Evolutionary conservation across 2,888 invertebrate genomes (phyloP).

Genomic region (Meandrusa payeni): DNA sequence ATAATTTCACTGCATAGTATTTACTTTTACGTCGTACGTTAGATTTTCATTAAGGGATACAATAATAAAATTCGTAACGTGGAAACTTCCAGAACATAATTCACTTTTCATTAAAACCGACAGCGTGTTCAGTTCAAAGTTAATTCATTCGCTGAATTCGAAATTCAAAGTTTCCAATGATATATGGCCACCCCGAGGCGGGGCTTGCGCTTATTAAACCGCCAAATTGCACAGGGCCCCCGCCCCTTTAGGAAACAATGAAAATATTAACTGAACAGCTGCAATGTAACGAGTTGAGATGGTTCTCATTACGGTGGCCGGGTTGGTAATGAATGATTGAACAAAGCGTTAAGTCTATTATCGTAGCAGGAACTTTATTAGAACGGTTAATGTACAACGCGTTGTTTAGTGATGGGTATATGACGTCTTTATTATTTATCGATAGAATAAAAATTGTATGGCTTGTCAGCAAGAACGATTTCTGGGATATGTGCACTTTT

Average conservation of each 20-base stretch:
- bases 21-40: no score
- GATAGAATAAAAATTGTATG: no score
- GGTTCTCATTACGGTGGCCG: slow-evolving; percentile 55
- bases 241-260: slow-evolving; percentile 36
- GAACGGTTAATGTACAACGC: slow-evolving; percentile 59
- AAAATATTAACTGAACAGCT: slow-evolving; percentile 45
- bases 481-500: no score
- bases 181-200: slow-evolving; percentile 56
- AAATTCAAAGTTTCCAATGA: slow-evolving; percentile 59
- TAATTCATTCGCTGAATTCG: slow-evolving; percentile 54
- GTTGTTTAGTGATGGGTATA: slow-evolving; percentile 40
- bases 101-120: slow-evolving; percentile 64
- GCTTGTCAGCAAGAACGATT: no score
- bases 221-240: slow-evolving; percentile 42
- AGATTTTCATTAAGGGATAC: not conserved
- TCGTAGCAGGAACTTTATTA: slow-evolving; percentile 77
- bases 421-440: no score
- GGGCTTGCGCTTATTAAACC: slow-evolving; percentile 30
- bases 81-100: slow-evolving; percentile 30
- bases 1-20: no score
- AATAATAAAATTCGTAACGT: not conserved
- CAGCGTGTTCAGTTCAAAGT: slow-evolving; percentile 59
- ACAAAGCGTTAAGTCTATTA: slow-evolving; percentile 77
- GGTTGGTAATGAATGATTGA: slow-evolving; percentile 73
- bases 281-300: slow-evolving; percentile 47